Percentiles rank a stretch among this genome's conserved stretches.
phyloP scores from a whole-genome alignment of 2,113 vertebrate species.

The Trochalopteron elliotii region DNA sequence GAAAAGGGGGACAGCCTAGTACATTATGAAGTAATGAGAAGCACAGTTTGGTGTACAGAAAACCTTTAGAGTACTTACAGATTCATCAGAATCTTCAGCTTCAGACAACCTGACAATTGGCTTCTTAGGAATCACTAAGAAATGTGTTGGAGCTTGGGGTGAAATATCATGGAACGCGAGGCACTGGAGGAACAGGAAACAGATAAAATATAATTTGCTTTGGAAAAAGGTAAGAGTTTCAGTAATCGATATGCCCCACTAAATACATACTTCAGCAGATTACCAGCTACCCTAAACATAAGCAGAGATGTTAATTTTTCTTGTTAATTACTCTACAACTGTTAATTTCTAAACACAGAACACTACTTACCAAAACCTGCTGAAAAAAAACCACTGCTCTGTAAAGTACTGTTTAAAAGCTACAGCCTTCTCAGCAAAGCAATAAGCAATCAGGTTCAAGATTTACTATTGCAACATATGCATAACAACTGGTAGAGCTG shows the following conservation, averaged over 20 bases:
- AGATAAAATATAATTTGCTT: neutral
- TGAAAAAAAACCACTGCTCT: neutral
- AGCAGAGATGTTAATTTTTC: neutral
- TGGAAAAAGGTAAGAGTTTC: neutral
- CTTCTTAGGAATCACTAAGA: constrained; percentile 94
- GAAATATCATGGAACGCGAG: constrained; percentile 90
- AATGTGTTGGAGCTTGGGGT: constrained; percentile 94
- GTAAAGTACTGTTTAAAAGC: neutral
- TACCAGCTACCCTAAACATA: neutral
- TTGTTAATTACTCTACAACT: neutral
- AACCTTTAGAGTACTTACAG: constrained; percentile 79
- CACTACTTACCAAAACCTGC: neutral
- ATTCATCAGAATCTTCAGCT: constrained; percentile 85
- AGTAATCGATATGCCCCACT: neutral
- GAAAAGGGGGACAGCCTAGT: neutral
- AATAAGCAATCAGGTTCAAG: neutral
- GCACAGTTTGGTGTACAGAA: neutral
- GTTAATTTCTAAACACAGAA: neutral
- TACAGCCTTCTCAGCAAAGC: neutral
- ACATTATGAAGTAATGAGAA: neutral
- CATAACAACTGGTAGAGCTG: neutral
- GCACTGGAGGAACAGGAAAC: constrained; percentile 75
- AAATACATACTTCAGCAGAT: neutral
- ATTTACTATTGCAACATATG: neutral
- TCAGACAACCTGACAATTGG: constrained; percentile 86